A percentile compares a stretch with the other conserved stretches of the same genome.
Conservation (phyloP, 2,888 invertebrate species). For the Dugesia japonica region DNA sequence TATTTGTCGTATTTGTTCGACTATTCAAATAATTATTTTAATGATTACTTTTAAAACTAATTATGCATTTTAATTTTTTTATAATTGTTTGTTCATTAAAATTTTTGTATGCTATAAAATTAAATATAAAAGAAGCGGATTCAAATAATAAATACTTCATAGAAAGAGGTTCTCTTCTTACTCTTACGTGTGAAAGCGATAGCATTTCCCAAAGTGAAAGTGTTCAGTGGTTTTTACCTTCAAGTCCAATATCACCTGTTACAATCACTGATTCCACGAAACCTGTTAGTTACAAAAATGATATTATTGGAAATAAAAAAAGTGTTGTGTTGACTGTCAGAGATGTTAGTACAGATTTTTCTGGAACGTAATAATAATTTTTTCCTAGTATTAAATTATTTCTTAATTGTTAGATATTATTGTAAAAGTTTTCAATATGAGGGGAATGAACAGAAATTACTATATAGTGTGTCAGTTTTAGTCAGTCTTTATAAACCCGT, state of each 20-base stretch:
- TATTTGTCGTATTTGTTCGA: too few relatives aligned
- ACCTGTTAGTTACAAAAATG: not conserved
- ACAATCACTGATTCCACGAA: not conserved
- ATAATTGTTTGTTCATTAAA: too few relatives aligned
- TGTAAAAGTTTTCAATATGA: not conserved
- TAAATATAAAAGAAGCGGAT: not conserved
- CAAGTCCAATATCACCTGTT: not conserved
- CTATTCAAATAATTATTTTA: too few relatives aligned
- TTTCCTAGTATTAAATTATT: not conserved
- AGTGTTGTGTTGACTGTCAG: not conserved
- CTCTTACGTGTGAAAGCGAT: not conserved
- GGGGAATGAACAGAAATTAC: not conserved
- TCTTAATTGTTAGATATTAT: too few relatives aligned
- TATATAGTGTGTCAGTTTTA: not conserved
- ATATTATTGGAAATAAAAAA: not conserved
- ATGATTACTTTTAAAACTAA: too few relatives aligned
- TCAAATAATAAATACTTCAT: not conserved
- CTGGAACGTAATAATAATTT: constrained; percentile 4
- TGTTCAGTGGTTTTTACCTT: not conserved
- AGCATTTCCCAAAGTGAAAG: not conserved
- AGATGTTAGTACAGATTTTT: not conserved
- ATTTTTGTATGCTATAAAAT: not conserved
- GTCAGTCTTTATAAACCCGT: not conserved
- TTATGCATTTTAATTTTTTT: too few relatives aligned
- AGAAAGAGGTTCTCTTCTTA: not conserved